A percentile compares a stretch with the other conserved stretches of the same genome.
phyloP scores from a whole-genome alignment of 2,888 invertebrate genomes.

The Stenchaetothrips biformis region DNA sequence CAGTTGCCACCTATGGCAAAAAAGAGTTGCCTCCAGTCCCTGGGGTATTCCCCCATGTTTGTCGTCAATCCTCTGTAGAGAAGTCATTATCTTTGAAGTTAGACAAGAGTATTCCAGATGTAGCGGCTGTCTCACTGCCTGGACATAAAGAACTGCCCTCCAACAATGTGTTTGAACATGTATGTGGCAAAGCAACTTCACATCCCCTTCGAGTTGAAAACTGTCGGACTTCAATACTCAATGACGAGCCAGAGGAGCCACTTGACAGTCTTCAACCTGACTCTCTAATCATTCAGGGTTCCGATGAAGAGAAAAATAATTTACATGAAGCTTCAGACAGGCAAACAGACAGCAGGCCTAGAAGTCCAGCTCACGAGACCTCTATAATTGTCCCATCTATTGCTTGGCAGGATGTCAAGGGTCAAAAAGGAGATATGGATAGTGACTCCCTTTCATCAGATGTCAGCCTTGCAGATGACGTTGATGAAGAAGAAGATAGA shows the following conservation, averaged over 20 bases:
- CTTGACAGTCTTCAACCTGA: background rate
- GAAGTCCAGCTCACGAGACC: constrained; percentile 61
- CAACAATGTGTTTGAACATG: constrained; percentile 21
- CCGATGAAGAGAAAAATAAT: constrained; percentile 29
- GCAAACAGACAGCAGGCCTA: constrained; percentile 48
- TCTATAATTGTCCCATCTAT: constrained; percentile 61
- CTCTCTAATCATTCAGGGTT: background rate
- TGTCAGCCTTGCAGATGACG: constrained; percentile 29
- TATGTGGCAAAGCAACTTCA: constrained; percentile 6
- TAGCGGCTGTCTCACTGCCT: background rate
- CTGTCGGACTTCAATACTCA: background rate
- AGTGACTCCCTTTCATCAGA: constrained; percentile 40
- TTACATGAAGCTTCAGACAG: constrained; percentile 31
- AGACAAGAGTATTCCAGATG: background rate
- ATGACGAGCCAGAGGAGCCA: background rate
- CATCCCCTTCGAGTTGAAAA: background rate
- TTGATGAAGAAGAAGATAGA: constrained; percentile 48
- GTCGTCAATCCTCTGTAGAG: constrained; percentile 34
- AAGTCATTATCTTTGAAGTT: background rate
- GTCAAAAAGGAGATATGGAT: constrained; percentile 37
- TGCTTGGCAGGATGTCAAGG: constrained; percentile 47
- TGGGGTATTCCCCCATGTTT: constrained; percentile 42
- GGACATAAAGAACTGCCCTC: background rate
- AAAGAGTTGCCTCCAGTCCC: constrained; percentile 36
- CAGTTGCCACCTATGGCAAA: constrained; percentile 27